These are phyloP conservation scores for Sebastes ruberrimus DNA, from an alignment of 2,797 vertebrate species.

Conservation along the genomic window DNA sequence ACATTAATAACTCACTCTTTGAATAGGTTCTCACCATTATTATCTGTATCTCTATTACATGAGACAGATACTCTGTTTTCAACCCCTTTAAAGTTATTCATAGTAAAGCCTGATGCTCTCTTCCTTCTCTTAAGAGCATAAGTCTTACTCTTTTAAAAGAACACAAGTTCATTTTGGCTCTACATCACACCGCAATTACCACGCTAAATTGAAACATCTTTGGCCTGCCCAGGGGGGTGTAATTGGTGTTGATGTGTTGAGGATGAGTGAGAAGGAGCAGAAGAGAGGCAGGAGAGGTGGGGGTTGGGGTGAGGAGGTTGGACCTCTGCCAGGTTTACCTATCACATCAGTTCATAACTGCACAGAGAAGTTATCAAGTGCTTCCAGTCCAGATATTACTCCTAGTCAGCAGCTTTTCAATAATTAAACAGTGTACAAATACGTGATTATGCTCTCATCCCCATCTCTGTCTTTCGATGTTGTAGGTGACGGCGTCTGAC, in stretches of 20 bases:
- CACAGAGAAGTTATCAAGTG: constrained; percentile 16
- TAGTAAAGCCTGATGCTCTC: neutral
- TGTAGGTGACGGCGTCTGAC: constrained; percentile 89
- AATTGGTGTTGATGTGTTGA: constrained; percentile 55
- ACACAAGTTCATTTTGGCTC: constrained; percentile 35
- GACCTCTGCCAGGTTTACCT: constrained; percentile 28
- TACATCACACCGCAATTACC: constrained; percentile 41
- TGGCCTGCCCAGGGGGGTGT: constrained; percentile 28
- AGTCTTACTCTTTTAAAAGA: constrained; percentile 21
- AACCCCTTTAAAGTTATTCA: neutral
- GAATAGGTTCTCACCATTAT: neutral
- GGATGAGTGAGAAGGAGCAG: constrained; percentile 29
- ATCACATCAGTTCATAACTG: constrained; percentile 6
- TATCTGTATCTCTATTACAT: neutral
- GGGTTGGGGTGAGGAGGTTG: neutral
- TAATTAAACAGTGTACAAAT: constrained; percentile 35
- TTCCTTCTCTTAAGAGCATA: neutral
- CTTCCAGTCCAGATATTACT: constrained; percentile 29
- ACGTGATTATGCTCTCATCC: neutral
- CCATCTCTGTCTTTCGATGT: constrained; percentile 41
- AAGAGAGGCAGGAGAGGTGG: neutral
- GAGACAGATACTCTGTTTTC: neutral
- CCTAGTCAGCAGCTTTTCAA: constrained; percentile 50
- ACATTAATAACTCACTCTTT: neutral
- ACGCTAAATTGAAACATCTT: constrained; percentile 49